Conservation (phyloP, 2,797 vertebrate species). For the Bradypodion pumilum region DNA sequence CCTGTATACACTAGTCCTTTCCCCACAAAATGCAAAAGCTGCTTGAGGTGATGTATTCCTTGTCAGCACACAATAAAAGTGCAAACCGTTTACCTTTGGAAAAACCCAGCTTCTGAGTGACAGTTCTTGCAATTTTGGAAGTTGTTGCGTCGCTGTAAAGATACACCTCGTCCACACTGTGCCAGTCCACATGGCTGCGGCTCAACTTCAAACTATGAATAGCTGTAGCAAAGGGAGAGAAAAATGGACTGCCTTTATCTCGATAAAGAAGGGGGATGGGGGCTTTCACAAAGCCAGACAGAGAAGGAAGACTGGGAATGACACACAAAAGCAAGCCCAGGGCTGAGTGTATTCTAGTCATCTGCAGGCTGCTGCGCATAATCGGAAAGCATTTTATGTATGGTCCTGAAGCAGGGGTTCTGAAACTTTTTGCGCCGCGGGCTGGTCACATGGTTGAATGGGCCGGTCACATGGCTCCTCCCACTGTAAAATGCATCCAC, state of each 20-base stretch:
- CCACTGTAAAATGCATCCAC: too few species aligned
- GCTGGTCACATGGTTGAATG: too few species aligned
- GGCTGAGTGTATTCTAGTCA: background rate
- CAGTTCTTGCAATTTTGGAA: constrained; percentile 97
- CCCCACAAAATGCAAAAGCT: accelerated
- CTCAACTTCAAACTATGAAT: constrained; percentile 94
- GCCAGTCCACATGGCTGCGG: constrained; percentile 96
- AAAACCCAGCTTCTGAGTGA: constrained; percentile 96
- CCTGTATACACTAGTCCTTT: background rate
- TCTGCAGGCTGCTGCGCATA: background rate
- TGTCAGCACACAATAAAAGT: background rate
- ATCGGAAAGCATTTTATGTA: background rate
- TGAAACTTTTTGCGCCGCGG: too few species aligned
- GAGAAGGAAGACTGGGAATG: background rate
- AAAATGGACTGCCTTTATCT: constrained; percentile 20
- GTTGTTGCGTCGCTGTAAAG: constrained; percentile 98
- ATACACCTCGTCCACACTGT: constrained; percentile 95
- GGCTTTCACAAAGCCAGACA: constrained; percentile 21
- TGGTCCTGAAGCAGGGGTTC: too few species aligned
- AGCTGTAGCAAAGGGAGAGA: constrained; percentile 77
- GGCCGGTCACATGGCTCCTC: too few species aligned
- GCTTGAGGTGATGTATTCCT: background rate
- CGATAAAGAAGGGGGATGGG: background rate
- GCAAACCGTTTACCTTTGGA: constrained; percentile 89
- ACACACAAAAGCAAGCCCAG: background rate